Base-by-base conservation (phyloP, 2,113 vertebrate genomes). In the Guaruba guarouba region DNA sequence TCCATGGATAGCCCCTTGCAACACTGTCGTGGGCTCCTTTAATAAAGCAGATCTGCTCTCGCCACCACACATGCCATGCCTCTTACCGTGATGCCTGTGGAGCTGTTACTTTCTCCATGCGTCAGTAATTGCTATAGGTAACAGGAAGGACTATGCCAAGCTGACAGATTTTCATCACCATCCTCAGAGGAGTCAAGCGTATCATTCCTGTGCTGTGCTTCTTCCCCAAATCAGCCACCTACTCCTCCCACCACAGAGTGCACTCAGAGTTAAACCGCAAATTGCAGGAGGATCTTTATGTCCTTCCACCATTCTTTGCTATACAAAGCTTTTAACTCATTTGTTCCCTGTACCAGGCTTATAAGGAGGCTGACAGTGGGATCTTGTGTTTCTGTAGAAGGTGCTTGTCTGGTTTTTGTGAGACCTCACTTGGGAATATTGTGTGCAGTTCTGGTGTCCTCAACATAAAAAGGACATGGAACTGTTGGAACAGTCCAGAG, bases 101-200 rank as follows among this genome's bases (percentile, higher is more conserved):
- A 95, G 91, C 83, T 73, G 87, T 69, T 91, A 12, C 82, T 86
- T 84, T 77, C 69, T 82, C 90, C 57, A 15, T 83, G 68, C 76
- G 20, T 90, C 79, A 90, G 61, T 90, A 84, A 69, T 86, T 92
- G 68, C 68, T 81, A 62, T 92, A 95, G 96, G 93, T 96, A 96
- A 95, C 7, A 0, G 77, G 82, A 92, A 94, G 82, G 82, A 75
- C 95, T 88, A 64, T 95, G 95, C 95, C 95, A 96, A 95, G 79
- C 82, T 95, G 96, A 90, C 95, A 93, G 94, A 97, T 96, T 96
- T 95, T 95, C 71, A 15, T 95, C 88, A 84, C 86, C 93, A 90
- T 91, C 88, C 83, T 95, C 83, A 95, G 86, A 95, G 69, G 73
- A 96, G 90, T 93, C 80, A 88, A 96, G 77, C 66, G 76, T 95